Evolutionary conservation across 1,140 invertebrate species (phyloP), one percentile per base, ranked within the genome.

Genomic region (Phymorhynchus buccinoides): DNA sequence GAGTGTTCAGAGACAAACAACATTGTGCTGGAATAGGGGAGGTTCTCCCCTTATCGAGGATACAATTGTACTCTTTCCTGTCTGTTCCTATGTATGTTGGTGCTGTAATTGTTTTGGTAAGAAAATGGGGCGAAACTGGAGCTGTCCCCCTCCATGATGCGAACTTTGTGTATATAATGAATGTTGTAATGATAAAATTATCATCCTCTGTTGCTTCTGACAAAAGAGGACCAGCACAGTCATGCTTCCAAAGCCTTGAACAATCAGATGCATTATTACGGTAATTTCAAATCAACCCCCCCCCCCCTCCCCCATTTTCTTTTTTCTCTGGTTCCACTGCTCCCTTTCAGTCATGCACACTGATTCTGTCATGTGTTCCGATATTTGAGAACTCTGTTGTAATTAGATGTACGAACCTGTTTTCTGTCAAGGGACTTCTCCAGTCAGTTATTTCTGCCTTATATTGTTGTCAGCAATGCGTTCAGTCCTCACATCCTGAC

Each of bases 241-340:
- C 35, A 37, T 37, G n/a, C 68, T 71, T 71, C 68, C 68, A 32
- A 71, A 71, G 68, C 68, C 68, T 71, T 71, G 68, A 71, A 71
- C 68, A 71, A 71, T 71, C 68, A 35, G 30, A 71, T 71, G 68
- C 68, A 71, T 71, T 32, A 71, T 35, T 22, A 22, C 7, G 7
- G n/a, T 27, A 22, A 66, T n/a, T 30, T 7, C 7, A 7, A 66
- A 6, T 27, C n/a, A 30, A 7, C n/a, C 27, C 18, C n/a, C n/a
- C 22, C n/a, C 22, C n/a, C n/a, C 68, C 30, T 71, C 35, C 30
- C 35, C 30, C 32, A n/a, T 52, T 52, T 12, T 7, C 22, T 52
- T 52, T 7, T 52, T 52, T 52, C 9, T 52, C 7, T 52, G 7
- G 7, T 52, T 27, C 22, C 35, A 12, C 7, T 71, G 14, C 7